Evolutionary conservation across 2,113 vertebrate species (phyloP).

Genomic region (Takifugu flavidus): DNA sequence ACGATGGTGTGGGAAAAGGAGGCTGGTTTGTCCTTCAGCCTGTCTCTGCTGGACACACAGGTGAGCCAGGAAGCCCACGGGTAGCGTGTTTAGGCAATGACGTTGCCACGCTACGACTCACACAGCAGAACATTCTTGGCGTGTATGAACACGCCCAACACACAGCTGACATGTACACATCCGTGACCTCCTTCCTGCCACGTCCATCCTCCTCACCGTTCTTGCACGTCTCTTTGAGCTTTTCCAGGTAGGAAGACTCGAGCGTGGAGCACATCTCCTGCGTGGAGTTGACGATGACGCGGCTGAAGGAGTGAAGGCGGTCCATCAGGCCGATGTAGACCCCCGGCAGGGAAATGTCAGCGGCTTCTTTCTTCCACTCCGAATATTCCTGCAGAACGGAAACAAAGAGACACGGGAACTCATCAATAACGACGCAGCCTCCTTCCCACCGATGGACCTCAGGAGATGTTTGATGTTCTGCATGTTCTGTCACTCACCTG

Average conservation of each 20-base stretch:
- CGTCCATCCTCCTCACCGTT: conserved; percentile 65
- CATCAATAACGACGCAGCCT: too few species aligned
- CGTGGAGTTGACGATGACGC: conserved; percentile 70
- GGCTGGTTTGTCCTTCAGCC: background rate
- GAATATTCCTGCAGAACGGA: conserved; percentile 71
- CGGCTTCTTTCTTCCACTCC: conserved; percentile 71
- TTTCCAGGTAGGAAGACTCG: conserved; percentile 68
- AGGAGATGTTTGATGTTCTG: too few species aligned
- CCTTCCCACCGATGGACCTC: too few species aligned
- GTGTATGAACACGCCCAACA: conserved; percentile 18
- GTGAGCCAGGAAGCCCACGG: conserved; percentile 1
- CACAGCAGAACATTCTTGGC: conserved; percentile 19
- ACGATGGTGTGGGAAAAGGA: background rate
- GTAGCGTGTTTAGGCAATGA: background rate
- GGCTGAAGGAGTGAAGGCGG: conserved; percentile 69
- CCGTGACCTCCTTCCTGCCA: background rate
- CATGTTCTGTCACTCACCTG: conserved; percentile 63
- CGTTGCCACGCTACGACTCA: background rate
- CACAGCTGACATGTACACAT: background rate
- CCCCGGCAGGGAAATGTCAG: conserved; percentile 71
- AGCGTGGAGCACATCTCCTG: conserved; percentile 69
- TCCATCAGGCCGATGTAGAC: conserved; percentile 79
- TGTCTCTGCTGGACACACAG: background rate
- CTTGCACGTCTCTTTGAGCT: conserved; percentile 75
- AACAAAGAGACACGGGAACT: background rate